Conservation (phyloP, 2,888 invertebrate species). For the Elysia crispata region DNA sequence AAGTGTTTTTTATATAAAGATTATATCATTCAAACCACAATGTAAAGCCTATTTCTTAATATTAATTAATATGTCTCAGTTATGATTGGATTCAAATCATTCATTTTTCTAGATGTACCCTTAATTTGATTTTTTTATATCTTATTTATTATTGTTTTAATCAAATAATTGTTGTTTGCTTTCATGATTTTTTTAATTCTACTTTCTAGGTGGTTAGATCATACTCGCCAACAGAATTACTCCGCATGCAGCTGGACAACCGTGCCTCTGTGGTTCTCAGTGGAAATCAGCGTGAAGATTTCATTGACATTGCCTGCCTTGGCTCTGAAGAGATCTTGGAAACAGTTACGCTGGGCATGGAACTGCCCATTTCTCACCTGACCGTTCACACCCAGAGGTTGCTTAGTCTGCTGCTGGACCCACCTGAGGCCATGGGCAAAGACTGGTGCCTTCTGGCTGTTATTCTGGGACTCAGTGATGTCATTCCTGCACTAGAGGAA, state of each 20-base stretch:
- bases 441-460: slow-evolving; percentile 82
- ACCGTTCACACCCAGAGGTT: slow-evolving; percentile 81
- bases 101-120: too few relatives aligned
- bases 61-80: too few relatives aligned
- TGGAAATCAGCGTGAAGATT: slow-evolving; percentile 80
- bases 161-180: too few relatives aligned
- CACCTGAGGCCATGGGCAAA: slow-evolving; percentile 80
- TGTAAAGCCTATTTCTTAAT: too few relatives aligned
- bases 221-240: slow-evolving; percentile 75
- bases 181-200: too few relatives aligned
- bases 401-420: slow-evolving; percentile 79
- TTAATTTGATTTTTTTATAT: too few relatives aligned
- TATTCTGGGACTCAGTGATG: slow-evolving; percentile 80
- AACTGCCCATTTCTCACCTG: slow-evolving; percentile 82
- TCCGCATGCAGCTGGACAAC: slow-evolving; percentile 77
- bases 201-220: slow-evolving; percentile 56
- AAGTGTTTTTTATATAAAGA: too few relatives aligned
- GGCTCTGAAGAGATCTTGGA: slow-evolving; percentile 79
- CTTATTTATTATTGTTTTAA: too few relatives aligned
- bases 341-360: slow-evolving; percentile 80
- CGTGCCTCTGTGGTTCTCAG: slow-evolving; percentile 75
- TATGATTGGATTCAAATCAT: too few relatives aligned
- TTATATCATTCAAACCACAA: too few relatives aligned
- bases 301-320: slow-evolving; percentile 82
- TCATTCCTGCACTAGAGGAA: slow-evolving; percentile 79